Conservation (phyloP, 2,113 vertebrate genomes). For the Caranx ignobilis region DNA sequence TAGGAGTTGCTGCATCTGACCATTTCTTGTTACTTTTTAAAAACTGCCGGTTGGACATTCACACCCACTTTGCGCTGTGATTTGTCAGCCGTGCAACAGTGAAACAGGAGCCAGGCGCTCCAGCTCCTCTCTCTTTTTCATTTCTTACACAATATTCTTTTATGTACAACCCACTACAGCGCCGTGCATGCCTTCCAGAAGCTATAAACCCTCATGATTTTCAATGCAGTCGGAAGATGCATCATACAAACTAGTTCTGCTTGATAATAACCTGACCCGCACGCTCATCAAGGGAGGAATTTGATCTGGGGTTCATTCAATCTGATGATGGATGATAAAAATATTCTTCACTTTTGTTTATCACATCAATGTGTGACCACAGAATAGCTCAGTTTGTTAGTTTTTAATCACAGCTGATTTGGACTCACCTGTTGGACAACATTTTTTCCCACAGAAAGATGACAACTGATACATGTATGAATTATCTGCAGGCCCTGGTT, state of each 20-base stretch:
- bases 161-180: background rate
- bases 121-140: background rate
- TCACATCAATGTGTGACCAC: background rate
- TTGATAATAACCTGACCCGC: background rate
- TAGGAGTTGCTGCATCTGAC: background rate
- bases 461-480: background rate
- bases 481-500: slow-evolving; percentile 22
- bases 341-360: background rate
- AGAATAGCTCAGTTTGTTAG: background rate
- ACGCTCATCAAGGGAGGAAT: background rate
- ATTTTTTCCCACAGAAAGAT: background rate
- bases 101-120: background rate
- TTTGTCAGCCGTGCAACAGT: background rate
- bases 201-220: slow-evolving; percentile 12
- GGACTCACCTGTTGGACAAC: background rate
- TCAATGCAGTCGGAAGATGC: background rate
- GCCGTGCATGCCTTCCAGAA: background rate
- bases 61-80: background rate
- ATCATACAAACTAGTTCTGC: background rate
- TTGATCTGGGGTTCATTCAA: background rate
- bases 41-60: background rate
- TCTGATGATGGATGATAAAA: background rate
- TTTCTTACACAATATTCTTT: background rate
- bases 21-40: background rate
- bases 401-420: background rate